phyloP scores from a whole-genome alignment of 2,797 vertebrate species.

The Bufotes viridis region DNA sequence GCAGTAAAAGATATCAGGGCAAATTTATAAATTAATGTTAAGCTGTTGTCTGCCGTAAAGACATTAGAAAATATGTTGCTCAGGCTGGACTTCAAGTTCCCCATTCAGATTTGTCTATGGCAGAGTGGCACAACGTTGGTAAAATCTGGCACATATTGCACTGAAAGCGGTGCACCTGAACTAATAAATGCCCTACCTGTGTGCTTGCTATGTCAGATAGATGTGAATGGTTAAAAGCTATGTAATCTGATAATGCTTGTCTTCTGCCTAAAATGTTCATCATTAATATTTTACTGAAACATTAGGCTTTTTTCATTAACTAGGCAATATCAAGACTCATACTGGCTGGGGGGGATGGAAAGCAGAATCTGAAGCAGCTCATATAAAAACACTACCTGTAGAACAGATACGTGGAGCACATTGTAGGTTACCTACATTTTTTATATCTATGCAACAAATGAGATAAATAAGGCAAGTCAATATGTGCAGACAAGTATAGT shows the following conservation, averaged over 20 bases:
- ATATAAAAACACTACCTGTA: background rate
- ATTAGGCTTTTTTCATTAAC: slow-evolving; percentile 41
- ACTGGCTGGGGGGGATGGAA: background rate
- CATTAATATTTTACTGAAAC: slow-evolving; percentile 57
- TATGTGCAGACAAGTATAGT: background rate
- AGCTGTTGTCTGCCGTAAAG: too few relatives aligned
- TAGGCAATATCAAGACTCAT: background rate
- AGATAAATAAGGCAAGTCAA: too few relatives aligned
- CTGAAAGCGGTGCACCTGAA: background rate
- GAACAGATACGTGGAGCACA: background rate
- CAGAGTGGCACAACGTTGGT: too few relatives aligned
- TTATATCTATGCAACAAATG: background rate
- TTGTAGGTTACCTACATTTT: background rate
- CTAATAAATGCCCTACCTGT: background rate
- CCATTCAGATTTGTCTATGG: too few relatives aligned
- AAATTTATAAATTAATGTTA: too few relatives aligned
- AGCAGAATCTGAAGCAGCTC: background rate
- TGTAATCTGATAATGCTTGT: slow-evolving; percentile 43
- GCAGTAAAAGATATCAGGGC: too few relatives aligned
- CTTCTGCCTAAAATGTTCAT: slow-evolving; percentile 1
- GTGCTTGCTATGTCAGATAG: slow-evolving; percentile 26
- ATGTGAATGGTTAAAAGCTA: slow-evolving; percentile 43
- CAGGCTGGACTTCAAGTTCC: too few relatives aligned
- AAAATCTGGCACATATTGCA: background rate
- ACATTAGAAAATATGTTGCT: too few relatives aligned